These are phyloP conservation scores for Glaucidium brasilianum DNA, from an alignment of 2,113 vertebrate genomes.

Conservation along the genomic window DNA sequence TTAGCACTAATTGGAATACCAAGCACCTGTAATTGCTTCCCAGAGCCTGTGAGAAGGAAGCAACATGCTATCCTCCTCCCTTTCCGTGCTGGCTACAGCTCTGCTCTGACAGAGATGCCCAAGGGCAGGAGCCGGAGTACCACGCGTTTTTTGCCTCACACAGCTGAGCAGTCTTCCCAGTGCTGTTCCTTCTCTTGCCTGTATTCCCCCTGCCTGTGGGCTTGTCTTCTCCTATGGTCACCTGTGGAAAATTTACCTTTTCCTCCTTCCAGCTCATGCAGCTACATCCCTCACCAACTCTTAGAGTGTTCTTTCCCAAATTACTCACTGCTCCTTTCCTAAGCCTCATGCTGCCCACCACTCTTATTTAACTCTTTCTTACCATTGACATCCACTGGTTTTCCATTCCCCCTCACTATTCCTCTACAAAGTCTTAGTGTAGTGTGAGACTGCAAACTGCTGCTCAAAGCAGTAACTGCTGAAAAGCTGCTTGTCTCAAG, in stretches of 20 bases:
- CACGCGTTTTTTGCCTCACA: not conserved
- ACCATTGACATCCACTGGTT: not conserved
- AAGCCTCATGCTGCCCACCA: not conserved
- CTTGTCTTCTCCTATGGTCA: not conserved
- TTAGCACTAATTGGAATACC: not conserved
- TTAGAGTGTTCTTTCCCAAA: not conserved
- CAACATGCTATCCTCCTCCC: not conserved
- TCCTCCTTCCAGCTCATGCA: not conserved
- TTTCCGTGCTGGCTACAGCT: not conserved
- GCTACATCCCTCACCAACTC: not conserved
- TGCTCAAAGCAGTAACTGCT: not conserved
- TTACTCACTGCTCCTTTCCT: not conserved
- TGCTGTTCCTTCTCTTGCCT: not conserved
- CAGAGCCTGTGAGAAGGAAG: not conserved
- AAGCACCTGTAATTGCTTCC: not conserved
- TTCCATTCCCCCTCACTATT: not conserved
- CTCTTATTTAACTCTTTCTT: not conserved
- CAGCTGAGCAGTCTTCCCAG: not conserved
- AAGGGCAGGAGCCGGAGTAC: rapidly evolving
- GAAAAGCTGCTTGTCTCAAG: not conserved
- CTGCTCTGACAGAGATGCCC: not conserved
- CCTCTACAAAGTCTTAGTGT: not conserved
- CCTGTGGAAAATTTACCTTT: not conserved
- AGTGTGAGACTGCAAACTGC: not conserved
- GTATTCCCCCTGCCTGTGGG: no score